phyloP scores from a whole-genome alignment of 1,140 invertebrate genomes.

The Drosophila orosa region DNA sequence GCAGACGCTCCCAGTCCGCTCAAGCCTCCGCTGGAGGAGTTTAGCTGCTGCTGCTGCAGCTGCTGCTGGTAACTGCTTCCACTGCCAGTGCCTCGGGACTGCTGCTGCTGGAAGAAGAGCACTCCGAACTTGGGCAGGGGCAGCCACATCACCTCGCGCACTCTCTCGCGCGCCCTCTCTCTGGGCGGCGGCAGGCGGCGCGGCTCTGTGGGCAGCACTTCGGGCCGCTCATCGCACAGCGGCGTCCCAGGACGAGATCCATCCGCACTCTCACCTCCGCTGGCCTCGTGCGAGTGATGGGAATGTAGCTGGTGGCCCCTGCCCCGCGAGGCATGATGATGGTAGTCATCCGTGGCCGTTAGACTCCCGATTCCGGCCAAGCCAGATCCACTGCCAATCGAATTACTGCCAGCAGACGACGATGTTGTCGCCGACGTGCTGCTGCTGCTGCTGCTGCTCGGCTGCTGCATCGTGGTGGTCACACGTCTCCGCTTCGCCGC shows the following conservation, averaged over 20 bases:
- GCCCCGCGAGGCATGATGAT: constrained; percentile 77
- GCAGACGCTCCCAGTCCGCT: constrained; percentile 9
- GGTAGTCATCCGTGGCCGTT: constrained; percentile 66
- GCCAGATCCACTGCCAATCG: constrained; percentile 20
- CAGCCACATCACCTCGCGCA: constrained; percentile 90
- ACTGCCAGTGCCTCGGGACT: constrained; percentile 11
- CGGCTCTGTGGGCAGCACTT: constrained; percentile 90
- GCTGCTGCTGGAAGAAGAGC: constrained; percentile 86
- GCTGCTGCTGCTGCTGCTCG: constrained; percentile 7
- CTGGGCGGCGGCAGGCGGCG: constrained; percentile 87
- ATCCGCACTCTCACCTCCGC: constrained; percentile 83
- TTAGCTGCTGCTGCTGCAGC: constrained; percentile 30
- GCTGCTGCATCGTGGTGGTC: constrained; percentile 39
- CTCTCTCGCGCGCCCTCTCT: constrained; percentile 86
- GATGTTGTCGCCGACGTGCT: neutral
- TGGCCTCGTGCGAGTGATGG: constrained; percentile 84
- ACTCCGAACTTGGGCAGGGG: constrained; percentile 94
- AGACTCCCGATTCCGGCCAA: constrained; percentile 35
- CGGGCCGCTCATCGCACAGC: constrained; percentile 92
- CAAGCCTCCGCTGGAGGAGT: constrained; percentile 14
- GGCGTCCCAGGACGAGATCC: constrained; percentile 92
- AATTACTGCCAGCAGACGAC: constrained; percentile 23
- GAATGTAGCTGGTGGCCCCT: constrained; percentile 84
- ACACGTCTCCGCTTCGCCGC: constrained; percentile 70
- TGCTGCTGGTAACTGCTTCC: constrained; percentile 44